phyloP scores from a whole-genome alignment of 2,888 invertebrate species.

The Carabus problematicus region DNA sequence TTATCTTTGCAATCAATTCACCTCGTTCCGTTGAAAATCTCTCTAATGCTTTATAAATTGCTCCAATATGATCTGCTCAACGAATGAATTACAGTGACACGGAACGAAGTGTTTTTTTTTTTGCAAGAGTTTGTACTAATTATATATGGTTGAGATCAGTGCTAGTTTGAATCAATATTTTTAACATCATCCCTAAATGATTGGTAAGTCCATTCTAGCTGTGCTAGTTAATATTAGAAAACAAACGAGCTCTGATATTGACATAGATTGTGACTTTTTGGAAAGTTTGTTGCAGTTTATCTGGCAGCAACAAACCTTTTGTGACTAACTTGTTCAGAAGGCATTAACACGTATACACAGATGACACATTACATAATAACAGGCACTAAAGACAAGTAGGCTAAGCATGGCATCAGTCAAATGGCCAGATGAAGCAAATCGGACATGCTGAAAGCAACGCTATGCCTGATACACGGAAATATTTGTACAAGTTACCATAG shows the following conservation, averaged over 20 bases:
- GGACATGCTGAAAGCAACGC: too few relatives aligned
- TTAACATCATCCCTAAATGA: too few relatives aligned
- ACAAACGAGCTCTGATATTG: slow-evolving; percentile 22
- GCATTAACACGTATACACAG: slow-evolving; percentile 19
- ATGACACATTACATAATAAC: slow-evolving; percentile 23
- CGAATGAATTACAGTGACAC: too few relatives aligned
- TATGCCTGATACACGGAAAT: too few relatives aligned
- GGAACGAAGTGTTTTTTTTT: too few relatives aligned
- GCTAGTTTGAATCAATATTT: slow-evolving; percentile 16
- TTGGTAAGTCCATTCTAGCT: too few relatives aligned
- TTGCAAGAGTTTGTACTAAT: slow-evolving; percentile 14
- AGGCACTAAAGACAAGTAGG: slow-evolving; percentile 23
- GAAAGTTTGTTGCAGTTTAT: slow-evolving; percentile 26
- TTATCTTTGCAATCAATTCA: too few relatives aligned
- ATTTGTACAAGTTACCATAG: too few relatives aligned
- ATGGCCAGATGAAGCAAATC: slow-evolving; percentile 17
- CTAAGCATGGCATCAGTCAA: slow-evolving; percentile 20
- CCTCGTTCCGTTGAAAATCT: too few relatives aligned
- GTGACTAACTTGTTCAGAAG: neutral
- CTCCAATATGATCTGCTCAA: too few relatives aligned
- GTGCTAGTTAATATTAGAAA: neutral
- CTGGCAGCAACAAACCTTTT: slow-evolving; percentile 18
- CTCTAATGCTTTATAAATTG: too few relatives aligned
- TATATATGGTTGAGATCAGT: slow-evolving; percentile 20
- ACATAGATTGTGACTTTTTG: slow-evolving; percentile 22